Percentiles rank a stretch among this genome's conserved stretches.
Evolutionary conservation across 2,113 vertebrate species (phyloP).

Genomic region (Myrmophylax atrothorax): DNA sequence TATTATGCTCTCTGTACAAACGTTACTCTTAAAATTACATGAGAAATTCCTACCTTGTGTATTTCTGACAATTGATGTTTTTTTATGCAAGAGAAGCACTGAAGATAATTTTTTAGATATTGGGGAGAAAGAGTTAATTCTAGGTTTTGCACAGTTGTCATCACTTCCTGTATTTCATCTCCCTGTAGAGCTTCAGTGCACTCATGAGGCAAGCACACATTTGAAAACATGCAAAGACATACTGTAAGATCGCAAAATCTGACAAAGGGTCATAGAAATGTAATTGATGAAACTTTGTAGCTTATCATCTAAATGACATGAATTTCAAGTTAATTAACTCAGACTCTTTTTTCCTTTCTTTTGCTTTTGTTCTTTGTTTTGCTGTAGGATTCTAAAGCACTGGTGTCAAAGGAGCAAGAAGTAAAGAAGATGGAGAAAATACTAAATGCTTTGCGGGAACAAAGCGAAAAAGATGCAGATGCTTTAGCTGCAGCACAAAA

Average conservation of each 20-base stretch:
- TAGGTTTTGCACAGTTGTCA: not conserved
- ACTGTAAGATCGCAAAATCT: not conserved
- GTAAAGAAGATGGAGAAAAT: constrained; percentile 77
- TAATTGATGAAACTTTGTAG: not conserved
- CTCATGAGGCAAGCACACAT: not conserved
- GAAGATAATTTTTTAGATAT: not conserved
- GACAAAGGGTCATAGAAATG: not conserved
- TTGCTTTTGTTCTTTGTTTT: not conserved
- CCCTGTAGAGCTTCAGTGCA: not conserved
- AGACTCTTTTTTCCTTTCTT: not conserved
- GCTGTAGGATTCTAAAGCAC: constrained; percentile 84
- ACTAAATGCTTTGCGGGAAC: constrained; percentile 78
- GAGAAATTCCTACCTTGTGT: not conserved
- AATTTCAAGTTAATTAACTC: not conserved
- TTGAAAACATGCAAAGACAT: not conserved
- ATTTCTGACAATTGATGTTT: not conserved
- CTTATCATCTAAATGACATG: not conserved
- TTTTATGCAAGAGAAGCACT: not conserved
- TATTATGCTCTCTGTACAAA: not conserved
- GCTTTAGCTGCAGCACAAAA: constrained; percentile 84
- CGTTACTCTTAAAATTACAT: not conserved
- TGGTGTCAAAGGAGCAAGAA: constrained; percentile 86
- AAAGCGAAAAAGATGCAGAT: constrained; percentile 75
- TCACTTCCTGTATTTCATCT: not conserved
- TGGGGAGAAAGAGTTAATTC: not conserved